A percentile compares a stretch with the other conserved stretches of the same genome.
These are phyloP conservation scores for Spilosoma lubricipeda DNA, from an alignment of 2,888 invertebrate genomes.

Conservation along the genomic window DNA sequence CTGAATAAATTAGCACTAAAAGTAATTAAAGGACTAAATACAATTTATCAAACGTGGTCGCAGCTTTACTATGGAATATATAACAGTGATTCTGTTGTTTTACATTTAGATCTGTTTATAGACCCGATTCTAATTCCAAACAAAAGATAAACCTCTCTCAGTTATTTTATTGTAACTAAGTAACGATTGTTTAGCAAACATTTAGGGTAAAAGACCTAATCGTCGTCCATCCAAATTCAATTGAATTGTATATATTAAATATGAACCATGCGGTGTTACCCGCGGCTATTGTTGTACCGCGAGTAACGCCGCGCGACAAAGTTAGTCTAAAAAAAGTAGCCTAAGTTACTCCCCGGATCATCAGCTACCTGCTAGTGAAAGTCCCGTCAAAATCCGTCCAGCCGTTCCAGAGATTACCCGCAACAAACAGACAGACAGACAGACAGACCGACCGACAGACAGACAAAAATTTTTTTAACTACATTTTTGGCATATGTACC, in stretches of 20 bases:
- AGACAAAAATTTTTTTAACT: no score
- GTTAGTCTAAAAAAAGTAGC: no score
- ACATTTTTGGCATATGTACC: no score
- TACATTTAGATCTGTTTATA: slow-evolving; percentile 42
- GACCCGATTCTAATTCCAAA: slow-evolving; percentile 22
- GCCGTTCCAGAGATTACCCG: no score
- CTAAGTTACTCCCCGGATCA: no score
- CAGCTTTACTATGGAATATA: slow-evolving; percentile 28
- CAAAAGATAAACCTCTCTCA: slow-evolving; percentile 32
- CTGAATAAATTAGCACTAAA: neutral
- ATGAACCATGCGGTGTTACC: no score
- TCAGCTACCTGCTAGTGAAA: no score
- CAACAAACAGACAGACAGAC: no score
- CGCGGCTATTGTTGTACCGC: no score
- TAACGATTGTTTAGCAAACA: slow-evolving; percentile 25
- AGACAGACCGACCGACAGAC: no score
- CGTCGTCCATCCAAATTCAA: slow-evolving; percentile 34
- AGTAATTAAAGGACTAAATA: neutral
- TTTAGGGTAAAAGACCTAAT: slow-evolving; percentile 38
- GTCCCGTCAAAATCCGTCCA: no score
- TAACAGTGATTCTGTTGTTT: slow-evolving; percentile 36
- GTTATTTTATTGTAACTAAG: slow-evolving; percentile 13
- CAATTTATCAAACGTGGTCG: slow-evolving; percentile 1
- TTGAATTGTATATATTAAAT: slow-evolving; percentile 37
- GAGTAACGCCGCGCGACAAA: no score